Evolutionary conservation across 2,888 invertebrate genomes (phyloP).

Genomic region (Microctonus brassicae): DNA sequence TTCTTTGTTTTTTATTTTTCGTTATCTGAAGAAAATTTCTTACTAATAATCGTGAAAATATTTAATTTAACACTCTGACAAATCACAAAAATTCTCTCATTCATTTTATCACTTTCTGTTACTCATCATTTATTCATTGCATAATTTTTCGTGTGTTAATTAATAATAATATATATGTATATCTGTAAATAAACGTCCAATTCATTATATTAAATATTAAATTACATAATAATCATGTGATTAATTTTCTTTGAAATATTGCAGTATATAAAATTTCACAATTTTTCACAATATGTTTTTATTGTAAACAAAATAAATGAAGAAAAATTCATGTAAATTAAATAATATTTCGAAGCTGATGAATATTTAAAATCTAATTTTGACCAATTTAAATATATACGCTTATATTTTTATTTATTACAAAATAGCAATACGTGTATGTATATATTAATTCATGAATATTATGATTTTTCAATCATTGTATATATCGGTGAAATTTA

Average conservation of each 20-base stretch:
- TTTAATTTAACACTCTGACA: slow-evolving; percentile 53
- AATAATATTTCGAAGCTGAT: neutral
- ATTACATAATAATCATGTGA: slow-evolving; percentile 1
- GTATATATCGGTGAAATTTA: too few relatives aligned
- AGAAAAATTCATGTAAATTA: neutral
- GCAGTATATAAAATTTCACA: neutral
- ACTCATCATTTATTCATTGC: neutral
- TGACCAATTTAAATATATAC: neutral
- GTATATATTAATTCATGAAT: too few relatives aligned
- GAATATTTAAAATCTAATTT: neutral
- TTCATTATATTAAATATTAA: slow-evolving; percentile 9
- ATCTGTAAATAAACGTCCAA: slow-evolving; percentile 22
- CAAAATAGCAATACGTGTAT: neutral
- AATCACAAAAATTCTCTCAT: slow-evolving; percentile 25
- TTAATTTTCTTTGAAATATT: neutral
- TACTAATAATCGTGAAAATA: too few relatives aligned
- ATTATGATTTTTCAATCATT: too few relatives aligned
- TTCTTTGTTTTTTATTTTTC: too few relatives aligned
- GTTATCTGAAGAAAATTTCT: too few relatives aligned
- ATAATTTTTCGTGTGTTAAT: neutral
- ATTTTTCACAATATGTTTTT: neutral
- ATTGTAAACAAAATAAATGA: neutral
- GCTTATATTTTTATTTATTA: neutral
- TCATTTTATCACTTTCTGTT: neutral
- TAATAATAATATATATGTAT: slow-evolving; percentile 4